Percentiles rank a stretch among this genome's conserved stretches.
phyloP scores from a whole-genome alignment of 2,888 invertebrate species.

The Drosophila mayaguana region DNA sequence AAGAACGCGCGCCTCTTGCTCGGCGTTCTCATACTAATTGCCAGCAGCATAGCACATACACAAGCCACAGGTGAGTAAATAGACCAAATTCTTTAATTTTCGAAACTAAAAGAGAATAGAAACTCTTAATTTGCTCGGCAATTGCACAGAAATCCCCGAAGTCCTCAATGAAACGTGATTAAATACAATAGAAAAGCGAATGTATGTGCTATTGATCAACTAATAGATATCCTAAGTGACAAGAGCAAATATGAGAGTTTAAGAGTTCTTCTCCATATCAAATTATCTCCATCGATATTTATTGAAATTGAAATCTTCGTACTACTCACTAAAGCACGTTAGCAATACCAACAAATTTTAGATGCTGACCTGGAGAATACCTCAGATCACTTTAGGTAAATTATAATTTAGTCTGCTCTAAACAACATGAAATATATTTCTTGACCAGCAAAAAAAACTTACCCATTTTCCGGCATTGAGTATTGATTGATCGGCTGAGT shows the following conservation, averaged over 20 bases:
- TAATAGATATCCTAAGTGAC: not conserved
- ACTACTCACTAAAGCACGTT: not conserved
- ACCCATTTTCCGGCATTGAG: not conserved
- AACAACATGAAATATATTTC: no score
- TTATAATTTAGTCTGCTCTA: no score
- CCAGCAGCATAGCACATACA: conserved; percentile 57
- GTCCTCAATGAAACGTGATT: conserved; percentile 5
- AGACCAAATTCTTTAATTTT: conserved; percentile 7
- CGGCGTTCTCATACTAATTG: conserved; percentile 61
- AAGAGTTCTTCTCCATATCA: no score
- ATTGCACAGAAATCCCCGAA: conserved; percentile 5
- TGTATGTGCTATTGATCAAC: not conserved
- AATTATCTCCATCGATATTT: not conserved
- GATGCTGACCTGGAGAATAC: not conserved
- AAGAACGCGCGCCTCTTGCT: conserved; percentile 52
- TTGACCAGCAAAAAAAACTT: not conserved
- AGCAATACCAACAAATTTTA: not conserved
- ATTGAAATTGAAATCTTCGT: not conserved
- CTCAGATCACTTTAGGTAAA: no score
- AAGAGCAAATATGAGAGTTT: not conserved
- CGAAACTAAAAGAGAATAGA: not conserved
- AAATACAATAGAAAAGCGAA: not conserved
- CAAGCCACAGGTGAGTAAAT: conserved; percentile 67
- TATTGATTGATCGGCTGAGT: conserved; percentile 3
- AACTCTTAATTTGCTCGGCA: not conserved